Evolutionary conservation across 2,888 invertebrate genomes (phyloP).

Genomic region (Sinotaia quadrata): DNA sequence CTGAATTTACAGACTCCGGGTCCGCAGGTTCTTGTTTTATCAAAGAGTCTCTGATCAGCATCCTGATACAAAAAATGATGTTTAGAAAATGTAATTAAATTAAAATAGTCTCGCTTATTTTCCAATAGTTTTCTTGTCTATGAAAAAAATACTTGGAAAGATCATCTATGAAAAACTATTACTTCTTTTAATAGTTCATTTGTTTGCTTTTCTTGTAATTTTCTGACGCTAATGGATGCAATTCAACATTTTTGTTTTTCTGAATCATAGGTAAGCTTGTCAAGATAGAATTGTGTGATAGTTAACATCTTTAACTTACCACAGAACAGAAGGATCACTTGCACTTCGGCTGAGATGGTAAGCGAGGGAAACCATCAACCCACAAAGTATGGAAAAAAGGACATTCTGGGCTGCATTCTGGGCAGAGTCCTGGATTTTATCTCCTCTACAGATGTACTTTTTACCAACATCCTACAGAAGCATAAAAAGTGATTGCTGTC

Average conservation of each 20-base stretch:
- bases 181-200: no score
- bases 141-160: no score
- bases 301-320: slow-evolving; percentile 78
- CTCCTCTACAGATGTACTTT: slow-evolving; percentile 25
- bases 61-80: slow-evolving; percentile 45
- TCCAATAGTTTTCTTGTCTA: no score
- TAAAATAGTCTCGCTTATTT: no score
- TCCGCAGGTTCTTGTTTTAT: slow-evolving; percentile 44
- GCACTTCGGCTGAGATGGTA: slow-evolving; percentile 95
- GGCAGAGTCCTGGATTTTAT: slow-evolving; percentile 23
- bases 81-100: no score
- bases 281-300: no score
- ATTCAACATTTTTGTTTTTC: no score
- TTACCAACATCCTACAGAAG: slow-evolving; percentile 39
- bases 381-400: slow-evolving; percentile 94
- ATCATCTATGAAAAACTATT: no score
- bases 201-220: no score
- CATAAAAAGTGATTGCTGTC: no score
- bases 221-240: no score
- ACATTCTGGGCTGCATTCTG: slow-evolving; percentile 88
- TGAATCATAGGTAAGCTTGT: no score
- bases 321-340: slow-evolving; percentile 90
- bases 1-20: slow-evolving; percentile 67
- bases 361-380: slow-evolving; percentile 87
- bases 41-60: slow-evolving; percentile 52